Base-by-base conservation (phyloP, 64 coral and sea anemone genomes). In the Pocillopora verrucosa region DNA sequence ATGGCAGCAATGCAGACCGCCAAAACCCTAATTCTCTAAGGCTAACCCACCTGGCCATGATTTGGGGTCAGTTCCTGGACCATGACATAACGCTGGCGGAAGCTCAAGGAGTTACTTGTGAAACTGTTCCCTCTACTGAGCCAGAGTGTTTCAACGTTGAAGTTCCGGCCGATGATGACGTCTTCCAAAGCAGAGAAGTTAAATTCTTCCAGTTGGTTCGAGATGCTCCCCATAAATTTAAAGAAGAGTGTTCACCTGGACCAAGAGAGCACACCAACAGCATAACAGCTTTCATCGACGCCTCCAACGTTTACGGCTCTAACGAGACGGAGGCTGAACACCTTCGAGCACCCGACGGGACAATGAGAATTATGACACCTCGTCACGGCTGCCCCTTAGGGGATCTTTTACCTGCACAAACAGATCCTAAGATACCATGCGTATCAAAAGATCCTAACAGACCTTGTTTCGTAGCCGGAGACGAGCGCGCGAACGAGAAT, bases 111-210 rank as follows among this genome's bases (percentile, higher is more conserved):
- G 4, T 91, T 36, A 35, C 67, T 20, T 91, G 89, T 60, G 61
- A 85, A 13, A 65, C 57, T 38, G 11, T 4, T 1, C 37, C 56
- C 19, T 0, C 38, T 4, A 72, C 41, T 45, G 6, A 85, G 4
- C 36, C 77, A 69, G 94, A 95, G 34, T 95, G 94, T 35, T 84
- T 92, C 76, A 90, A 90, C 19, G 88, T 95, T 12, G 34, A 9
- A 4, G 86, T 95, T 72, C 94, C 86, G 1, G 4, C 2, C 9
- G 58, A 62, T 56, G 94, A 95, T 59, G 16, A 4, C 4, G 24
- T 84, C 13, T 95, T 95, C 59, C 20, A 1, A 0, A 22, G 2
- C 9, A 85, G 72, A 6, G 59, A 59, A 0, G 26, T 65, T 14
- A 22, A 17, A 15, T 89, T 80, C 13, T 82, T 95, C 2, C 51